phyloP scores from a whole-genome alignment of 2,888 invertebrate genomes.

The Andrena hattorfiana region DNA sequence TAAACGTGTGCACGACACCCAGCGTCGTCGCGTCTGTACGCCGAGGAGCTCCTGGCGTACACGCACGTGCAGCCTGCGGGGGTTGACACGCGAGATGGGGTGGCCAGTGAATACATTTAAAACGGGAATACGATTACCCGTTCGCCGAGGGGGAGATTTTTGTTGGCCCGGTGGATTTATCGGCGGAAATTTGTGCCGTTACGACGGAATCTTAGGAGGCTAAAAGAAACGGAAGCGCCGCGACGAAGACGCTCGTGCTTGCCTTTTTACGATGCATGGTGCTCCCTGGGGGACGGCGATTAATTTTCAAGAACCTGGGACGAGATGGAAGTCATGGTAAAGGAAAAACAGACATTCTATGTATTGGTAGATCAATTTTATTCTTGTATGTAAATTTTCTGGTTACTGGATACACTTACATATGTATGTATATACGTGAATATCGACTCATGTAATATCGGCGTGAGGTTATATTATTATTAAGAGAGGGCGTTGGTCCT shows the following conservation, averaged over 20 bases:
- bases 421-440: too few relatives aligned
- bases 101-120: conserved; percentile 80
- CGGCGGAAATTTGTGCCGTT: conserved; percentile 80
- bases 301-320: conserved; percentile 38
- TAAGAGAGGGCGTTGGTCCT: too few relatives aligned
- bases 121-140: conserved; percentile 81
- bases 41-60: conserved; percentile 32
- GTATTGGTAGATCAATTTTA: background rate
- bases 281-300: conserved; percentile 13
- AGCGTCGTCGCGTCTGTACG: background rate
- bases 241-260: conserved; percentile 41
- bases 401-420: too few relatives aligned
- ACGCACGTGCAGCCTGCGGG: conserved; percentile 9
- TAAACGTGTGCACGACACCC: conserved; percentile 34
- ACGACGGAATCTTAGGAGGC: conserved; percentile 64
- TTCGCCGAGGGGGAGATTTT: conserved; percentile 65
- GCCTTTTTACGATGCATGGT: background rate
- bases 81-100: conserved; percentile 19
- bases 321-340: background rate
- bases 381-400: background rate
- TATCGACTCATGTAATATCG: too few relatives aligned
- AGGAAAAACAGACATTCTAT: conserved; percentile 8
- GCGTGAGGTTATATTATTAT: too few relatives aligned
- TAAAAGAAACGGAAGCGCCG: conserved; percentile 64
- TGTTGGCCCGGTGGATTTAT: conserved; percentile 78